Base-by-base conservation (phyloP, 1,140 invertebrate species). In the Drosophila tropicalis region DNA sequence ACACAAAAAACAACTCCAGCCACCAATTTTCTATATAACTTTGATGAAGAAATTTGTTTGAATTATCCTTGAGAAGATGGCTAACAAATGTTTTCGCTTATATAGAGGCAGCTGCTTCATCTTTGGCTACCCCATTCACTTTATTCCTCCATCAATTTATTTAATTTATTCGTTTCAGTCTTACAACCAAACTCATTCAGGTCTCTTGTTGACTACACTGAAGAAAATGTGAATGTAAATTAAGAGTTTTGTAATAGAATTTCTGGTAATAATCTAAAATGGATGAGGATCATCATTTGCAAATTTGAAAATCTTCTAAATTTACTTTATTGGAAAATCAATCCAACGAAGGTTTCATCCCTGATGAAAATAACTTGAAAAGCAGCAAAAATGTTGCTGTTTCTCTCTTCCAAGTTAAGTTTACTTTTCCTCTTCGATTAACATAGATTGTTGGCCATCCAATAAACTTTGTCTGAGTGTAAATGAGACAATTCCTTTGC, bases 1-100 rank as follows among this genome's bases (percentile, higher is more conserved):
- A 51, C 44, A 51, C 19, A 51, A 51, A 15, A 29, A 39, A 13
- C n/a, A 22, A 29, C 36, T 25, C 36, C 44, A 65, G 51, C 40
- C 44, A 39, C 17, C 36, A 65, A 62, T 63, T 72, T 36, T 29
- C 22, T 3, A 44, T 36, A 36, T 40, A 76, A 67, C 58, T 82
- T 81, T 79, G 79, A 86, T 70, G 81, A 74, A 76, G 58, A 70
- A 86, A 86, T 81, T 76, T 75, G 79, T 79, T 79, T 79, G 70
- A 70, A 79, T 79, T 72, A 75, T 36, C 40, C 19, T 40, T 32
- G 41, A 39, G 10, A 39, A 55, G 22, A 19, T 41, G 63, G 44
- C 47, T 55, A 36, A 54, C 62, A 74, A 83, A 74, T 69, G 55
- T 72, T 19, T 32, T 54, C 6, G 29, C 57, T 19, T 62, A 36